Base-by-base conservation (phyloP, 2,888 invertebrate genomes). In the Drosophila leonis region DNA sequence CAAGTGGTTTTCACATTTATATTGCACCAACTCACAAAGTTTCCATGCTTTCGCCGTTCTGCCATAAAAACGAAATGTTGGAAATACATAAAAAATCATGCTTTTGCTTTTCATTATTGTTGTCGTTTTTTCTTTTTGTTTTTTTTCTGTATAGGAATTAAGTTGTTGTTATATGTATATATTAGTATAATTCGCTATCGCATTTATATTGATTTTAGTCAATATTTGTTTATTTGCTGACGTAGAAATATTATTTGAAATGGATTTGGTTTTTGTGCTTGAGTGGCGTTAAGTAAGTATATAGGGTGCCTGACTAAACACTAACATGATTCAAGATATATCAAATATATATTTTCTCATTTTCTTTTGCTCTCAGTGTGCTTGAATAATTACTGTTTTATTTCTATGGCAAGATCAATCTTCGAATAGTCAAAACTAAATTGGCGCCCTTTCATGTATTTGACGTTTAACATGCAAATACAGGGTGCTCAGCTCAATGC, bases 211-310 rank as follows among this genome's bases (percentile, higher is more conserved):
- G 87, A 88, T 86, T 85, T 69, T 62, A 79, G 73, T 68, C 79
- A 87, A 84, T 84, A 83, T 88, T 86, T 88, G 83, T 84, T 84
- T 88, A 86, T 83, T 79, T 79, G 79, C 89, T 76, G 79, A 75
- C 72, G 86, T 80, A 62, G 46, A 78, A 72, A 67, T 39, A 70
- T 84, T 61, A 71, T 65, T 54, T 54, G 13, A 65, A 66, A 70
- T 67, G 67, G 27, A 46, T 64, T 63, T 42, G 52, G 9, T 44
- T 65, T 49, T 51, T 63, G n/a, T 61, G 42, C 31, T 42, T 24
- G 35, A 42, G 18, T 42, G 44, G 54, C 35, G 4, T 13, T 13
- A 42, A 44, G 27, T 13, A 42, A 44, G 27, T 12, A 35, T 59
- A 74, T 15, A 72, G 85, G 82, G 77, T 80, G 72, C 33, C 54